A percentile compares a stretch with the other conserved stretches of the same genome.
Conservation (phyloP, 2,113 vertebrate species). For the Saguinus imperator region DNA sequence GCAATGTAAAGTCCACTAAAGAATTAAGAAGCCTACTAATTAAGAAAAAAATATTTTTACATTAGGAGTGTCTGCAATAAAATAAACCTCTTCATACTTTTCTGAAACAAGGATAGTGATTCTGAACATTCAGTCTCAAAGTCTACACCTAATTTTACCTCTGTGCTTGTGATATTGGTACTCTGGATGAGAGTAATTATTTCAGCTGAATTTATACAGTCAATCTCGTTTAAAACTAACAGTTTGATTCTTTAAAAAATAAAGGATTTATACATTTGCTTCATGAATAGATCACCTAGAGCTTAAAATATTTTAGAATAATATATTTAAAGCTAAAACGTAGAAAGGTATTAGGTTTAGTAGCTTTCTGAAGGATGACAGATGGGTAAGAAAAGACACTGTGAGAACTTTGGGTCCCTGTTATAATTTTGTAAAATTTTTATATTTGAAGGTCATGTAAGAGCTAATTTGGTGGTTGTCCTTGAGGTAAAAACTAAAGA, state of each 20-base stretch:
- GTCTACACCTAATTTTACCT: background rate
- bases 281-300: slow-evolving; percentile 65
- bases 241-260: slow-evolving; percentile 41
- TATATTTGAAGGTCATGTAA: background rate
- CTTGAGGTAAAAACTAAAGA: background rate
- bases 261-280: slow-evolving; percentile 19
- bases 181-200: background rate
- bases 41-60: background rate
- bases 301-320: slow-evolving; percentile 41
- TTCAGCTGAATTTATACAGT: slow-evolving; percentile 32
- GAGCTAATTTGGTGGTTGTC: slow-evolving; percentile 5
- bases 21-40: background rate
- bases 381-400: slow-evolving; percentile 13
- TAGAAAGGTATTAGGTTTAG: background rate
- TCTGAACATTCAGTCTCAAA: background rate
- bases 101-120: background rate
- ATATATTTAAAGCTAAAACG: slow-evolving; percentile 37
- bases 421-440: background rate
- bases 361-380: slow-evolving; percentile 58
- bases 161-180: background rate
- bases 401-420: background rate
- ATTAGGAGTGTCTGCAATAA: background rate
- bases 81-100: slow-evolving; percentile 9
- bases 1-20: background rate
- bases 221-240: slow-evolving; percentile 58